Evolutionary conservation across 2,888 invertebrate species (phyloP).

Genomic region (Monoplex corrugatus): DNA sequence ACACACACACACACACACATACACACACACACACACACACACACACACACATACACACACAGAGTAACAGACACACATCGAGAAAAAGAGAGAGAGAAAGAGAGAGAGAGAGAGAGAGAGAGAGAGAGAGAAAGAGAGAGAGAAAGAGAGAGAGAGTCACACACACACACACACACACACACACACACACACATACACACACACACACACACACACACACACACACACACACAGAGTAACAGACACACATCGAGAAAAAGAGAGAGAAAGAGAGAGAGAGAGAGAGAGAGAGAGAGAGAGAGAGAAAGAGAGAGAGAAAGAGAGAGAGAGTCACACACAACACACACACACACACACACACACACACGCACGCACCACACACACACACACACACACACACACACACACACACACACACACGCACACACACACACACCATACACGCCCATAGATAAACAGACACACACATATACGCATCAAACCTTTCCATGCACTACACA

Average conservation of each 20-base stretch:
- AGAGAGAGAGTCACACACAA: too few species aligned
- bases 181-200: neutral
- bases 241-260: too few species aligned
- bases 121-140: neutral
- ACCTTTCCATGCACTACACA: neutral
- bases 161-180: neutral
- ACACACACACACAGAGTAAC: too few species aligned
- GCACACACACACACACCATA: neutral
- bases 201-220: too few species aligned
- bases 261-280: too few species aligned
- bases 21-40: neutral
- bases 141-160: neutral
- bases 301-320: too few species aligned
- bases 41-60: neutral
- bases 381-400: neutral
- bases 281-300: too few species aligned
- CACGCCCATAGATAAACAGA: too few species aligned
- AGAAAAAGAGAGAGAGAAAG: neutral
- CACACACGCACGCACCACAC: neutral
- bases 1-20: neutral
- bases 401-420: neutral
- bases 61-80: neutral
- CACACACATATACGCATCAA: neutral
- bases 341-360: neutral
- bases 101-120: neutral